Base-by-base conservation (phyloP, 92 coral and sea anemone genomes). In the Porites divaricata region DNA sequence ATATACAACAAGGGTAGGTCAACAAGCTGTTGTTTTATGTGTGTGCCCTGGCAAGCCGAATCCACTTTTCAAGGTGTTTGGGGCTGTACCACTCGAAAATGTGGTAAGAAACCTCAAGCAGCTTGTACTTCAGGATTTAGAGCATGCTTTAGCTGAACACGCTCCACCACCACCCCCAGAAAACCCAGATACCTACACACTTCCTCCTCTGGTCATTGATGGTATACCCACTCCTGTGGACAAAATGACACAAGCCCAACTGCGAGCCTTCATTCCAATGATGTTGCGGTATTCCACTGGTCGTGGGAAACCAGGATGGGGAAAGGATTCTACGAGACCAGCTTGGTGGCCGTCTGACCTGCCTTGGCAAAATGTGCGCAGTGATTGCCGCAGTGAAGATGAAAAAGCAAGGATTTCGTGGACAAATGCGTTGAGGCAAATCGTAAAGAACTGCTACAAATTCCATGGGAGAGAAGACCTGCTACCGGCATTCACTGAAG, bases 271-370 rank as follows among this genome's bases (percentile, higher is more conserved):
- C 48, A 97, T 97, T 80, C 99, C 99, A 2, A 92, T 97, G 95
- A 97, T 97, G 99, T 83, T 97, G 76, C 95, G 96, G 58, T 97
- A 93, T 78, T 97, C 99, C 0, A 97, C 99, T 72, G 99, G 99
- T n/a, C 92, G 99, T 4, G 99, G 99, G 21, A 97, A 97, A 69
- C 99, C 99, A 11, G 99, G 99, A 2, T 97, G 99, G 99, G 99
- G 99, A 4, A 93, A 94, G 77, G 99, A 97, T 45, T 84, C 99
- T 0, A 97, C 99, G 1, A 94, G 96, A 22, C 99, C 99, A 15
- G 90, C 97, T 0, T 97, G 99, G 99, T 97, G 99, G 99, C 99
- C 99, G 14, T 92, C 89, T 22, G 99, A 97, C 77, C 83, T 97
- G 6, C 99, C 99, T 0, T 97, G 99, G 99, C 99, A 97, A 81